Conservation (phyloP, 2,113 vertebrate genomes). For the Colossoma macropomum region DNA sequence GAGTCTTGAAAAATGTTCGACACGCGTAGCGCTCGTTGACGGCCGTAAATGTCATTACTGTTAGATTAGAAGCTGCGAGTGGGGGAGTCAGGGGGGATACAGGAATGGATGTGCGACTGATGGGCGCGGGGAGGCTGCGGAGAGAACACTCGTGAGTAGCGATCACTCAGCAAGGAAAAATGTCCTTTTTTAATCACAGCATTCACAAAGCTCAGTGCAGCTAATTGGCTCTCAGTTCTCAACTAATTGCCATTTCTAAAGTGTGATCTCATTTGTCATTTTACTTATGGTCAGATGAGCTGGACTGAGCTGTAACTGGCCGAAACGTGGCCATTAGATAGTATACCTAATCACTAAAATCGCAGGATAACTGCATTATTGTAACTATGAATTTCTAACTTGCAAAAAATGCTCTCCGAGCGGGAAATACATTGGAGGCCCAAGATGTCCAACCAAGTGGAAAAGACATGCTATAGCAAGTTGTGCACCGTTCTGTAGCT, state of each 20-base stretch:
- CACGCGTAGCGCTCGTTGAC: constrained; percentile 59
- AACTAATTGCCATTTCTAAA: constrained; percentile 9
- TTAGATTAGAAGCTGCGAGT: constrained; percentile 61
- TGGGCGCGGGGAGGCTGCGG: constrained; percentile 44
- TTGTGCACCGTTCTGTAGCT: too few species aligned
- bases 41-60: constrained; percentile 69
- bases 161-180: constrained; percentile 20
- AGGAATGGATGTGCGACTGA: constrained; percentile 55
- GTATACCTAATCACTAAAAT: neutral
- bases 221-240: constrained; percentile 13
- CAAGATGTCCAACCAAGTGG: too few species aligned
- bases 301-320: neutral
- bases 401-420: neutral
- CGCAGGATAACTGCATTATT: neutral
- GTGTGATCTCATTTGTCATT: neutral
- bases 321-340: neutral
- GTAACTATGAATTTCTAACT: neutral
- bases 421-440: neutral
- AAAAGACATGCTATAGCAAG: too few species aligned
- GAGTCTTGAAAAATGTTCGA: constrained; percentile 53
- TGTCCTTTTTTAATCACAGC: neutral
- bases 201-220: neutral
- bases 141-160: neutral
- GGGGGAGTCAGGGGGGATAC: constrained; percentile 39
- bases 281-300: neutral